These are phyloP conservation scores for Gambelia wislizenii DNA, from an alignment of 2,797 vertebrate species.

Conservation along the genomic window DNA sequence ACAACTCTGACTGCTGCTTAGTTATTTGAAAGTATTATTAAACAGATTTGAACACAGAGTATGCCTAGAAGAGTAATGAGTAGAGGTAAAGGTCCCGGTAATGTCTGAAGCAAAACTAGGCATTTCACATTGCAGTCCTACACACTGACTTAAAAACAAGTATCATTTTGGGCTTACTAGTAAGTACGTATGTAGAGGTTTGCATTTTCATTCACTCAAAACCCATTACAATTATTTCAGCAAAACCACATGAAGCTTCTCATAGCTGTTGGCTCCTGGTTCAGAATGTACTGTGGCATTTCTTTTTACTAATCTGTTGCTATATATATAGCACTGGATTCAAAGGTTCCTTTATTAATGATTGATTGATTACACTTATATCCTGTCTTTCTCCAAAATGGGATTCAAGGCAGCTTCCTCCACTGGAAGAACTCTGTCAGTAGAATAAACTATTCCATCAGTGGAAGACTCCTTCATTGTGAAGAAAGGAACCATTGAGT, in stretches of 20 bases:
- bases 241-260: neutral
- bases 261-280: neutral
- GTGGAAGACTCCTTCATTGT: neutral
- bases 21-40: neutral
- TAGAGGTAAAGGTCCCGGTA: too few species aligned
- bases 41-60: neutral
- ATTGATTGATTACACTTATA: too few species aligned
- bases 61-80: neutral
- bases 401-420: neutral
- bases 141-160: too few species aligned
- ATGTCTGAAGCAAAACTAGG: too few species aligned
- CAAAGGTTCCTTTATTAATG: too few species aligned
- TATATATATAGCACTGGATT: neutral
- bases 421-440: neutral
- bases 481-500: too few species aligned
- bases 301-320: neutral
- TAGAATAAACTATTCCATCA: neutral
- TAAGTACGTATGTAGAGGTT: neutral
- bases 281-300: neutral
- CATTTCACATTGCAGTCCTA: neutral
- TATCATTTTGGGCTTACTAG: neutral
- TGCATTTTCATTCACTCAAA: neutral
- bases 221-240: neutral
- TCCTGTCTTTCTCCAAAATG: too few species aligned
- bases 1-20: neutral